Evolutionary conservation across 1,140 invertebrate species (phyloP), one percentile per base, ranked within the genome.

Genomic region (Spodoptera litura): DNA sequence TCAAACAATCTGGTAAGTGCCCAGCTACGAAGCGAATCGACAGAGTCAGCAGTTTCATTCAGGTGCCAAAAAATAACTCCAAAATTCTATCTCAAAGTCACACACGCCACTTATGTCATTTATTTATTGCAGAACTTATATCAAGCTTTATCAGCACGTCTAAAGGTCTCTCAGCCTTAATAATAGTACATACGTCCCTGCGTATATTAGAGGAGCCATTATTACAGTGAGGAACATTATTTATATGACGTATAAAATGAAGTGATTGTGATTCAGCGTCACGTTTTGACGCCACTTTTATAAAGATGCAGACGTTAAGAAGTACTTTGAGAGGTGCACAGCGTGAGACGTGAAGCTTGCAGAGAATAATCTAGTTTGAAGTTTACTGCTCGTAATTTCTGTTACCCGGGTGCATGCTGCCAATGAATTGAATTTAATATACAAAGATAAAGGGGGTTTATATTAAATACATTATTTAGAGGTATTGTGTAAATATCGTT

Each of bases 211-310:
- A n/a, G 44, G 10, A 52, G 49, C 15, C 66, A 49, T 70, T 70
- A 70, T 70, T 70, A 70, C 66, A 52, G 20, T 3, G 38, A 51
- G 25, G 66, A 70, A 70, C 66, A 70, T 70, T 70, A 70, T 70
- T 70, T 70, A 70, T 70, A 70, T 70, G 66, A 70, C 49, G 66
- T 52, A 70, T 70, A 70, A 78, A 81, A 81, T 81, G 79, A 81
- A 81, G 68, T 68, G 74, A 81, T 78, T 76, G 79, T 70, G 73
- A 81, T 81, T 81, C 79, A 31, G 20, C 59, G 74, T 73, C 79
- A 81, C 79, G 79, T 81, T 56, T 38, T 58, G 66, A 38, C 74
- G 51, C 62, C 53, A 74, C 53, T 81, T 77, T 78, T 76, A 80
- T 71, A 73, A 64, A 35, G 59, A 72, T 56, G 58, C 56, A 59